phyloP scores from a whole-genome alignment of 2,113 vertebrate genomes.

The Paraplagusia blochii region DNA sequence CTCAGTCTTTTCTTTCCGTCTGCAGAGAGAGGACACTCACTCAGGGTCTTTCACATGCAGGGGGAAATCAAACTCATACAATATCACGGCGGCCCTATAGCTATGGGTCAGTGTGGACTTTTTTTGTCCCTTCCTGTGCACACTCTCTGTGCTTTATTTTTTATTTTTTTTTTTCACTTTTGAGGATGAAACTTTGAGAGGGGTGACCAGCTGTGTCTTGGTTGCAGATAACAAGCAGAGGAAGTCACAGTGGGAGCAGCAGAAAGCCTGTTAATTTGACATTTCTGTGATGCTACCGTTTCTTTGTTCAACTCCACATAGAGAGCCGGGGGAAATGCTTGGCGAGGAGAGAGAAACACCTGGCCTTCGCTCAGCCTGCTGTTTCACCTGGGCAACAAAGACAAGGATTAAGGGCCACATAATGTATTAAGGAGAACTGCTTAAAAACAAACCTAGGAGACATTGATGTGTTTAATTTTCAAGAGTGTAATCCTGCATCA shows the following conservation, averaged over 20 bases:
- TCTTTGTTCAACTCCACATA: background rate
- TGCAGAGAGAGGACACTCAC: too few species aligned
- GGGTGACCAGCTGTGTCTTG: conserved; percentile 4
- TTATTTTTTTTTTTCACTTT: too few species aligned
- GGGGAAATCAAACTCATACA: too few species aligned
- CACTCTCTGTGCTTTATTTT: too few species aligned
- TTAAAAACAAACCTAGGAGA: background rate
- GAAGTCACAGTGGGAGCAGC: conserved; percentile 8
- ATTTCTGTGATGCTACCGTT: conserved; percentile 9
- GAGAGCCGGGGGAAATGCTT: background rate
- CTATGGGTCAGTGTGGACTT: too few species aligned
- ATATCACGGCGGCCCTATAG: too few species aligned
- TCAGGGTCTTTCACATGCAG: too few species aligned
- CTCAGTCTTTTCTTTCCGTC: too few species aligned
- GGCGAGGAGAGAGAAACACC: background rate
- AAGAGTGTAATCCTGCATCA: background rate
- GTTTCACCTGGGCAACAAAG: background rate
- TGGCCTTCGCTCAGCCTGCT: background rate
- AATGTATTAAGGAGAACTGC: background rate
- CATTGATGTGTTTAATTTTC: conserved; percentile 6
- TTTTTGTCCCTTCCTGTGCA: too few species aligned
- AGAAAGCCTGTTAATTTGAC: conserved; percentile 11
- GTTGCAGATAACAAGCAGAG: conserved; percentile 14
- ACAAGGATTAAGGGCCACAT: background rate
- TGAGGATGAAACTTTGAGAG: too few species aligned